Conservation (phyloP, 2,113 vertebrate species). For the Merops nubicus region DNA sequence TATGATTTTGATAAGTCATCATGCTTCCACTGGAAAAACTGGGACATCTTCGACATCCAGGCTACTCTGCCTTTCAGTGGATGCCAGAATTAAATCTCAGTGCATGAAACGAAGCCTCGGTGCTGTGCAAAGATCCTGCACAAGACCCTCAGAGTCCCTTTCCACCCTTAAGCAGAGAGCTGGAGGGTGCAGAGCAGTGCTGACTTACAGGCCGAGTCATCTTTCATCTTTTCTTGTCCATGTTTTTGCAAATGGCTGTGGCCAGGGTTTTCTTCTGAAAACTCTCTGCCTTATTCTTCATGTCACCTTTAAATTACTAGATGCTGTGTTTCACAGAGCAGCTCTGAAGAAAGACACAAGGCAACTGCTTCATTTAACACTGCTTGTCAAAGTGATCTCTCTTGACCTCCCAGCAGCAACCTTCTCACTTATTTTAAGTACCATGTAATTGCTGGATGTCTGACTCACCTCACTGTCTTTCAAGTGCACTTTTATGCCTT, state of each 20-base stretch:
- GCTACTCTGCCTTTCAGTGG: not conserved
- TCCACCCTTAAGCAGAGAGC: not conserved
- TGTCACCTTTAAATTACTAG: constrained; percentile 21
- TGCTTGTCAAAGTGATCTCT: constrained; percentile 30
- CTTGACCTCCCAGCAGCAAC: constrained; percentile 32
- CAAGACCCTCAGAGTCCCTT: not conserved
- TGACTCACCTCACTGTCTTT: constrained; percentile 14
- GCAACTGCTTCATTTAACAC: constrained; percentile 46
- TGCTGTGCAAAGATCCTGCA: not conserved
- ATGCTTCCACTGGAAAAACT: not conserved
- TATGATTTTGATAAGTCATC: not conserved
- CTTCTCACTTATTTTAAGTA: constrained; percentile 37
- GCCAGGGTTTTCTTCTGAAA: not conserved
- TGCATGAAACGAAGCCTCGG: not conserved
- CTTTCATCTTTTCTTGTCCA: not conserved
- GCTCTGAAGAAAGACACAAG: not conserved
- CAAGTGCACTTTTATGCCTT: not conserved
- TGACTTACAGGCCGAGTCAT: not conserved
- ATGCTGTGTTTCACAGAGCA: not conserved
- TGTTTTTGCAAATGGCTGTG: not conserved
- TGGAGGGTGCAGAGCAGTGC: not conserved
- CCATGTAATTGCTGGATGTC: constrained; percentile 33
- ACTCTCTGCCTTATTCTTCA: not conserved
- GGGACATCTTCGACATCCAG: not conserved
- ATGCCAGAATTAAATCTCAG: not conserved